Conservation (phyloP, 2,888 invertebrate species). For the Axea sp. region DNA sequence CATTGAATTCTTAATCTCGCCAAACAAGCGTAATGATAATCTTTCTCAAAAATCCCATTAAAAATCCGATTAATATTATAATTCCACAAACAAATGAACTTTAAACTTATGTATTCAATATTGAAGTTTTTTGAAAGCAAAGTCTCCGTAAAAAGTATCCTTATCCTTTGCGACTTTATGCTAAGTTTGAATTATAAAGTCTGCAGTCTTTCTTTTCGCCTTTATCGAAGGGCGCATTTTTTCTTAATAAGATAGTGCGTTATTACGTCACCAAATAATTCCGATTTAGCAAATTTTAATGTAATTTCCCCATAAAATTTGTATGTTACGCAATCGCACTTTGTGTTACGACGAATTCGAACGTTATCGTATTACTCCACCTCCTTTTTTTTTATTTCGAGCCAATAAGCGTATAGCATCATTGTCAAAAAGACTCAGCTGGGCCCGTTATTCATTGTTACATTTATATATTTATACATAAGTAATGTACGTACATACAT, state of each 20-base stretch:
- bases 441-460: conserved; percentile 58
- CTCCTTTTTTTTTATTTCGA: conserved; percentile 64
- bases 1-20: no score
- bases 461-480: conserved; percentile 23
- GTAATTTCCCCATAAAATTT: conserved; percentile 11
- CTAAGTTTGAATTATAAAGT: conserved; percentile 26
- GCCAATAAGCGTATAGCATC: conserved; percentile 77
- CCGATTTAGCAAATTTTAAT: conserved; percentile 10
- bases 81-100: no score
- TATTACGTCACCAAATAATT: conserved; percentile 19
- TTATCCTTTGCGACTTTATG: conserved; percentile 20
- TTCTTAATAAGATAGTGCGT: conserved; percentile 27
- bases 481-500: conserved; percentile 8
- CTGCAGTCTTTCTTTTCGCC: conserved; percentile 33
- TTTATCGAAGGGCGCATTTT: conserved; percentile 7
- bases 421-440: conserved; percentile 72
- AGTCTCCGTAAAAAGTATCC: conserved; percentile 28
- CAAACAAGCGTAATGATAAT: no score
- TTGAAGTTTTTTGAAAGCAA: no score
- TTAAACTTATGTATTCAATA: no score
- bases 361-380: conserved; percentile 61
- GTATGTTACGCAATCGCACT: conserved; percentile 72
- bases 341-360: conserved; percentile 69
- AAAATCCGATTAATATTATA: no score
- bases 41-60: no score